Evolutionary conservation across 2,797 vertebrate genomes (phyloP), one percentile per base, ranked within the genome.

Genomic region (Enteromius argenteus): DNA sequence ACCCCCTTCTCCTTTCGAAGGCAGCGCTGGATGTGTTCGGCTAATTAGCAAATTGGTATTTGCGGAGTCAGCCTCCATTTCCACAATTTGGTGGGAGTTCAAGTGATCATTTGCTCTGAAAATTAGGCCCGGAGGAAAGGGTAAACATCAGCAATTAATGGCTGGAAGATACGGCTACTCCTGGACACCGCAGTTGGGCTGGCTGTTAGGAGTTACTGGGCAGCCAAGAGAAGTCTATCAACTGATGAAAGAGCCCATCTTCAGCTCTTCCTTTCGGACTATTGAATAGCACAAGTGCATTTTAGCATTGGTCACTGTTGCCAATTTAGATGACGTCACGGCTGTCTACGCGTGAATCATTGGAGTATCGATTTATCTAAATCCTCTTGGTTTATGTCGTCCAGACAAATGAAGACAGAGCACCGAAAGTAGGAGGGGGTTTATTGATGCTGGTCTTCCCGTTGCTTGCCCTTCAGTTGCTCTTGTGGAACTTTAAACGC

Each of bases 351-450:
- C 60, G 80, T 69, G 83, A 76, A 85, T 85, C 83, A 68, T 74
- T 82, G 72, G 53, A 44, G 13, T 84, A 90, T 89, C 81, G 84
- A 91, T 91, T 88, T 86, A 89, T 91, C 69, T 68, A 86, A 89
- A 88, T 87, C 85, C 86, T 81, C 82, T 89, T 85, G 85, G 88
- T 90, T 88, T 87, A 79, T 87, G 87, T 89, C 87, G 56, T 37
- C 82, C 75, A 86, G 86, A 86, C 58, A 62, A 88, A 85, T 77
- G 81, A 87, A 51, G 78, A 72, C 84, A 64, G 81, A 80, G 78
- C 44, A 30, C 17, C 72, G 79, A 67, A 81, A 79, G 76, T 79
- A 58, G 68, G 77, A 75, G 77, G 74, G 46, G 56, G 56, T 53
- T 39, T 86, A 84, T 89, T 82, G 84, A 88, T 73, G 73, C 68